Percentiles rank a stretch among this genome's conserved stretches.
phyloP scores from a whole-genome alignment of 2,113 vertebrate species.

The Semnornis frantzii region DNA sequence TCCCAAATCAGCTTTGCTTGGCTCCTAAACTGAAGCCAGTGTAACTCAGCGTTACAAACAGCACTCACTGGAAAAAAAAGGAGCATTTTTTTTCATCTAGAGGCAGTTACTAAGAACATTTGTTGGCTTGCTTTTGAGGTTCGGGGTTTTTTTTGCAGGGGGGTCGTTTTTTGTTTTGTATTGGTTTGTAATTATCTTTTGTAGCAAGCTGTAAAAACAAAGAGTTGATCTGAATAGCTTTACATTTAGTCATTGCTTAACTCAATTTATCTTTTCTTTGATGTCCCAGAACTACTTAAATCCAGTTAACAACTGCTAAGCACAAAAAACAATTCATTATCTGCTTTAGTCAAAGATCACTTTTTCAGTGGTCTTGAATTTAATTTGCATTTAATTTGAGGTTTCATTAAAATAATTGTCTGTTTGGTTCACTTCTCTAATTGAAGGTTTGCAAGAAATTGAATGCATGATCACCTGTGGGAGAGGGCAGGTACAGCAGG shows the following conservation, averaged over 20 bases:
- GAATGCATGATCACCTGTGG: neutral
- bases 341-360: conserved; percentile 6
- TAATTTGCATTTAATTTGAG: conserved; percentile 64
- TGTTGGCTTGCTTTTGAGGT: neutral
- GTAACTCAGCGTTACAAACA: neutral
- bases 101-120: neutral
- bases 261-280: conserved; percentile 9
- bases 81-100: neutral
- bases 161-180: neutral
- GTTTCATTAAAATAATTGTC: conserved; percentile 60
- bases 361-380: conserved; percentile 40
- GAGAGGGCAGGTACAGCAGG: neutral
- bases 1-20: neutral
- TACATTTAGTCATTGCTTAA: neutral
- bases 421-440: conserved; percentile 55
- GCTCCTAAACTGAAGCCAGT: neutral
- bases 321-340: neutral
- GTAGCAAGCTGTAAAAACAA: conserved; percentile 4
- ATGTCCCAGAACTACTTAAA: neutral
- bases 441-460: conserved; percentile 58
- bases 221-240: neutral
- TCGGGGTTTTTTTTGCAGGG: neutral
- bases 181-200: neutral
- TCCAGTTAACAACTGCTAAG: neutral
- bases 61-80: neutral